Conservation (phyloP, 2,797 vertebrate species). For the Myripristis jacobus region DNA sequence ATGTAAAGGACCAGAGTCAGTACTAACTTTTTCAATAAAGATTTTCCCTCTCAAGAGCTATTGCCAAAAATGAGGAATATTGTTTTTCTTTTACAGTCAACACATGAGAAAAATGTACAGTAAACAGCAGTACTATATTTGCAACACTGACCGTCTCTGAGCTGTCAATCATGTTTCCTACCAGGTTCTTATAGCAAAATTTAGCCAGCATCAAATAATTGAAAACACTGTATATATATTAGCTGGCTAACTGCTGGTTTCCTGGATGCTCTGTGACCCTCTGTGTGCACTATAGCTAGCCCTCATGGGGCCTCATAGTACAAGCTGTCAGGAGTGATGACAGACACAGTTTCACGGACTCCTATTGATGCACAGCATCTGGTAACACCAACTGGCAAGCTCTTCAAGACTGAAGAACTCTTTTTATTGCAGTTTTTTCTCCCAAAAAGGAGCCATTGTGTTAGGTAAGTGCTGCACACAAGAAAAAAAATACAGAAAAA, state of each 20-base stretch:
- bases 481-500: constrained; percentile 16
- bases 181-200: constrained; percentile 23
- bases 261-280: constrained; percentile 51
- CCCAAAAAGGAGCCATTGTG: constrained; percentile 22
- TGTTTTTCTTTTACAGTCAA: no score
- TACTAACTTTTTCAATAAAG: no score
- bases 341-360: constrained; percentile 55
- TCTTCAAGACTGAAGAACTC: constrained; percentile 23
- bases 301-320: constrained; percentile 47
- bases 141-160: neutral
- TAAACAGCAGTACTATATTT: neutral
- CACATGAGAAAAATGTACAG: neutral
- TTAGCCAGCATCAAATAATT: constrained; percentile 9
- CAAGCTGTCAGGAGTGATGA: constrained; percentile 67
- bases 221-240: constrained; percentile 43
- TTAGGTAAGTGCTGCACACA: constrained; percentile 26
- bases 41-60: no score
- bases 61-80: no score
- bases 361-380: constrained; percentile 54
- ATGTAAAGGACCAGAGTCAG: no score
- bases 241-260: constrained; percentile 58
- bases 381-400: constrained; percentile 37
- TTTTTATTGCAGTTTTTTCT: constrained; percentile 26
- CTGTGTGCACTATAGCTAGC: constrained; percentile 57
- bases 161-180: constrained; percentile 34